A percentile compares a stretch with the other conserved stretches of the same genome.
phyloP scores from a whole-genome alignment of 2,113 vertebrate genomes.

The Bombycilla garrulus region DNA sequence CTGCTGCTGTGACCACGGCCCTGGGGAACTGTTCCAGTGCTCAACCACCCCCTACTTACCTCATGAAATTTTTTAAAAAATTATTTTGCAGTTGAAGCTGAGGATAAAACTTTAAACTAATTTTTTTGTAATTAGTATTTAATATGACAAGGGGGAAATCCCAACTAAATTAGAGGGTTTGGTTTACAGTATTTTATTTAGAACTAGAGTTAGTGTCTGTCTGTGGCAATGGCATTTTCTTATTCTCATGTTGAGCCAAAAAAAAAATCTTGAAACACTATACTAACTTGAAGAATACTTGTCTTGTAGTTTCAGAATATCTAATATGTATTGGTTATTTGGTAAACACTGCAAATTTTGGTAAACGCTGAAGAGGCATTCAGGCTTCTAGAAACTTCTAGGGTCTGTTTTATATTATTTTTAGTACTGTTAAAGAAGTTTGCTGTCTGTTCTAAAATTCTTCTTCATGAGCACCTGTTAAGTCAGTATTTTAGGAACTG shows the following conservation, averaged over 20 bases:
- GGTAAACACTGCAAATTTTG: too few relatives aligned
- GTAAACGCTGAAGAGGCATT: too few relatives aligned
- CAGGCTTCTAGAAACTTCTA: not conserved
- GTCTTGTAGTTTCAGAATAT: not conserved
- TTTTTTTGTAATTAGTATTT: not conserved
- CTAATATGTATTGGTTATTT: not conserved
- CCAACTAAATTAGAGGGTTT: not conserved
- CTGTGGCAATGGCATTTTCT: not conserved
- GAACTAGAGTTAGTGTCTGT: slow-evolving; percentile 4
- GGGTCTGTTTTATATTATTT: not conserved
- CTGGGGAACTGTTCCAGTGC: not conserved
- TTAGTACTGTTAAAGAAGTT: not conserved
- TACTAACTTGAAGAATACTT: not conserved
- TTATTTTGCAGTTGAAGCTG: not conserved
- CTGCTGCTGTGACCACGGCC: not conserved
- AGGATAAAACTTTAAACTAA: not conserved
- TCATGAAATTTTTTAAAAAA: not conserved
- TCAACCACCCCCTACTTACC: not conserved
- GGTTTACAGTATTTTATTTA: not conserved
- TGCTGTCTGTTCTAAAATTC: not conserved
- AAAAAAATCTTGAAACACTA: not conserved
- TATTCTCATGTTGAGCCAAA: not conserved
- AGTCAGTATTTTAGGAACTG: not conserved
- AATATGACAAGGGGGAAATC: not conserved
- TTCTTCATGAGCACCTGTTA: not conserved